Evolutionary conservation across 37 sponge, comb jelly and placozoan genomes (phyloP), one percentile per base, ranked within the genome.

Genomic region (Aplysina aerophoba): DNA sequence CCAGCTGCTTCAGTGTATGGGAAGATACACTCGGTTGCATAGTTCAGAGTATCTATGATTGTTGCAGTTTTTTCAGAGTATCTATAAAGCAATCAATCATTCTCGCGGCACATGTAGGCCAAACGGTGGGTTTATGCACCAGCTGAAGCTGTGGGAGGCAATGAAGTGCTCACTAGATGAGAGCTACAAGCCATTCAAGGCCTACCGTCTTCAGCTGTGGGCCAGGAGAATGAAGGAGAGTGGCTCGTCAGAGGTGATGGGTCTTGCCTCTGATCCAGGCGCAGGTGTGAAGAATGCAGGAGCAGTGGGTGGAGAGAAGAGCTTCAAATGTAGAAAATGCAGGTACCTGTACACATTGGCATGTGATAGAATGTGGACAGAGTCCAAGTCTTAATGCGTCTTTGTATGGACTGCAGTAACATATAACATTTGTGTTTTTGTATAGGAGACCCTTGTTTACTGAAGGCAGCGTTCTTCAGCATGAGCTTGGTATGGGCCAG

Each of bases 241-340:
- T 37, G 87, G 81, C 22, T 83, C 78, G 34, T 68, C 84, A 25
- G 90, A 86, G 39, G 73, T 16, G 17, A 25, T 87, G 37, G 59
- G 55, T 20, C 38, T 69, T 62, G 41, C 94, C 11, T 81, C 82
- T 15, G 94, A 93, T 63, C 94, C 94, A 34, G 56, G 44, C 25
- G 14, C 38, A 33, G n/a, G 67, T 19, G 41, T 57, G 20, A 15
- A 67, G 54, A 83, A 90, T 11, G 63, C 83, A 0, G 40, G 22
- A 21, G 63, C 60, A 63, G 58, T 3, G 8, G 50, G 6, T 44
- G 50, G 50, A 44, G 31, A 39, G 8, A 64, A 63, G 2, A 81
- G 79, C 56, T 91, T 78, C 80, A 74, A 59, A 55, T 94, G 94
- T 38, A 85, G 94, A 80, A 94, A 94, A 40, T 94, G 94, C 74